Conservation (phyloP, 2,888 invertebrate genomes). For the Cordylochernes scorpioides region DNA sequence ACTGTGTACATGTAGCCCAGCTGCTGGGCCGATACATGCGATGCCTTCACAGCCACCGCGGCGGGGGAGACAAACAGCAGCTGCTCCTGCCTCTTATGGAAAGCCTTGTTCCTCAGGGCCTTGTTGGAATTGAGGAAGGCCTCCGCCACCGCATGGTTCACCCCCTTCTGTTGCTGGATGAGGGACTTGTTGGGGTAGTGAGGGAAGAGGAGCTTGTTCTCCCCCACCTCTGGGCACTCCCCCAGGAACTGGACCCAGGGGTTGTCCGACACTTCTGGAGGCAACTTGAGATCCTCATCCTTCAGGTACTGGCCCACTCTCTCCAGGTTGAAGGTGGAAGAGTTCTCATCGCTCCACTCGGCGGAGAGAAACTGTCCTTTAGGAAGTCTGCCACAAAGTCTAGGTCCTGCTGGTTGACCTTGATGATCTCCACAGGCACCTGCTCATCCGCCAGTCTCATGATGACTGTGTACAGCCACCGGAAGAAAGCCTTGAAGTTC, state of each 20-base stretch:
- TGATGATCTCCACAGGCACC: slow-evolving; percentile 33
- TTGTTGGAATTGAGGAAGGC: slow-evolving; percentile 18
- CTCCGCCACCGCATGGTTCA: slow-evolving; percentile 34
- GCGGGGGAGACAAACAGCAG: background rate
- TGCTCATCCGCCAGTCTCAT: slow-evolving; percentile 54
- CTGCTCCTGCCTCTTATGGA: background rate
- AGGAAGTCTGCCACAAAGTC: slow-evolving; percentile 72
- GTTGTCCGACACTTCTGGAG: slow-evolving; percentile 37
- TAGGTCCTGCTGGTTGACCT: slow-evolving; percentile 63
- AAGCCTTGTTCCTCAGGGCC: too few relatives aligned
- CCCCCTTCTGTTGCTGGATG: slow-evolving; percentile 41
- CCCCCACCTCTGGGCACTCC: slow-evolving; percentile 38
- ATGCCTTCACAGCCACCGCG: slow-evolving; percentile 1
- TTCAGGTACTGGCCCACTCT: slow-evolving; percentile 68
- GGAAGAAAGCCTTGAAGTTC: slow-evolving; percentile 64
- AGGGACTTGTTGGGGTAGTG: slow-evolving; percentile 47
- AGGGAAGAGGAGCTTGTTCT: slow-evolving; percentile 34
- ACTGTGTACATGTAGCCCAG: slow-evolving; percentile 7
- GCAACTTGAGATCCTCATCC: slow-evolving; percentile 39
- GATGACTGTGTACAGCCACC: slow-evolving; percentile 71
- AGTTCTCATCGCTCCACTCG: slow-evolving; percentile 19
- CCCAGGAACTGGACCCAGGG: slow-evolving; percentile 37
- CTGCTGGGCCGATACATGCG: slow-evolving; percentile 3
- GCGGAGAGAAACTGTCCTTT: slow-evolving; percentile 14
- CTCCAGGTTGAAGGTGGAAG: slow-evolving; percentile 45